phyloP scores from a whole-genome alignment of 2,797 vertebrate genomes.

The Phrynocephalus forsythii region DNA sequence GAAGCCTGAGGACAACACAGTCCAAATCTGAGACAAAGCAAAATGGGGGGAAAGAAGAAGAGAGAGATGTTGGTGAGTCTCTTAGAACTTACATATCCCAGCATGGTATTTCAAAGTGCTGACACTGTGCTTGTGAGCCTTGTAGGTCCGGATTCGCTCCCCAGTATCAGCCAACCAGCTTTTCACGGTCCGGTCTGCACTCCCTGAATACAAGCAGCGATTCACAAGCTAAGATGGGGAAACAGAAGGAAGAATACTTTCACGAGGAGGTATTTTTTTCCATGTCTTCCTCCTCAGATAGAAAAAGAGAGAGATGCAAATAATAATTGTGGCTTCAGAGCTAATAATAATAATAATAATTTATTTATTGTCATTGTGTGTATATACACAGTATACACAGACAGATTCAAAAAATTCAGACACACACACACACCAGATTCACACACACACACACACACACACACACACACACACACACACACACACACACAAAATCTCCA shows the following conservation, averaged over 20 bases:
- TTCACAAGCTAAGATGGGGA: slow-evolving; percentile 77
- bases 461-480: no score
- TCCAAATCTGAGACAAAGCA: neutral
- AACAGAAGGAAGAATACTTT: neutral
- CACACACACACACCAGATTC: no score
- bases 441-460: no score
- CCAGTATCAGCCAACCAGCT: slow-evolving; percentile 82
- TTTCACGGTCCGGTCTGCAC: slow-evolving; percentile 81
- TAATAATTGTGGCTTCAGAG: neutral
- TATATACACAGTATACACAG: no score
- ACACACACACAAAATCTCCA: no score
- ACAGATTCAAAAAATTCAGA: no score
- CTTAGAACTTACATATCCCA: slow-evolving; percentile 81
- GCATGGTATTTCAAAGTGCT: slow-evolving; percentile 83
- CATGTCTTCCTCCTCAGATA: neutral
- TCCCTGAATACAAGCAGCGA: slow-evolving; percentile 81
- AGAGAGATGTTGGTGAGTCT: neutral
- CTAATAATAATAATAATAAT: no score
- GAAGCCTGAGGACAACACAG: neutral
- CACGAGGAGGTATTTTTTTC: accelerated
- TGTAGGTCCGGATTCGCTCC: slow-evolving; percentile 78
- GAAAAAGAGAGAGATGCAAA: neutral
- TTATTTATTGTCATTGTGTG: no score
- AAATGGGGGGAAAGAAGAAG: neutral
- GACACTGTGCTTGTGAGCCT: slow-evolving; percentile 81